Percentiles rank a stretch among this genome's conserved stretches.
Evolutionary conservation across 2,113 vertebrate species (phyloP).

Genomic region (Neotragus pygmaeus): DNA sequence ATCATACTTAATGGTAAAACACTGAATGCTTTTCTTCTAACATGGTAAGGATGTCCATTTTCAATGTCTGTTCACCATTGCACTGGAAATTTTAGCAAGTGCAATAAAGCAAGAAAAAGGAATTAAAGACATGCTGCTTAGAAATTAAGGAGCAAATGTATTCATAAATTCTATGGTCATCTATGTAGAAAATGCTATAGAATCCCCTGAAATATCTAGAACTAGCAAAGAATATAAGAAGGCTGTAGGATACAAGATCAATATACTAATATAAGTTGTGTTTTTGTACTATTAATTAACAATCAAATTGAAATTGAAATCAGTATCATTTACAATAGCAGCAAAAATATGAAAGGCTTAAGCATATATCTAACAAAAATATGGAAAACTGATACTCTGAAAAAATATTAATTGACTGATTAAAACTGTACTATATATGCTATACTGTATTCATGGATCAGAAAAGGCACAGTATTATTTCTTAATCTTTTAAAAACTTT

Average conservation of each 20-base stretch:
- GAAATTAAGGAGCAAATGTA: not conserved
- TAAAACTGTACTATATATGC: not conserved
- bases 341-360: not conserved
- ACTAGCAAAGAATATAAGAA: not conserved
- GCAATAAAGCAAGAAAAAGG: not conserved
- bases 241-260: not conserved
- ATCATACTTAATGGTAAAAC: not conserved
- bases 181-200: not conserved
- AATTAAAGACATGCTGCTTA: not conserved
- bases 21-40: not conserved
- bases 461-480: not conserved
- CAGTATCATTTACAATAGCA: not conserved
- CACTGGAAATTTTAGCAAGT: not conserved
- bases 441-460: not conserved
- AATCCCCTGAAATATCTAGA: not conserved
- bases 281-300: not conserved
- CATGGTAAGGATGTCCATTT: not conserved
- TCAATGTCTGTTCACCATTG: not conserved
- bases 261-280: not conserved
- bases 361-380: not conserved
- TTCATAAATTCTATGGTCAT: not conserved
- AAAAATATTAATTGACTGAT: not conserved
- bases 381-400: not conserved
- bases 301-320: constrained; percentile 2
- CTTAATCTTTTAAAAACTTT: not conserved